Base-by-base conservation (phyloP, 2,888 invertebrate species). In the Lathronympha strigana region DNA sequence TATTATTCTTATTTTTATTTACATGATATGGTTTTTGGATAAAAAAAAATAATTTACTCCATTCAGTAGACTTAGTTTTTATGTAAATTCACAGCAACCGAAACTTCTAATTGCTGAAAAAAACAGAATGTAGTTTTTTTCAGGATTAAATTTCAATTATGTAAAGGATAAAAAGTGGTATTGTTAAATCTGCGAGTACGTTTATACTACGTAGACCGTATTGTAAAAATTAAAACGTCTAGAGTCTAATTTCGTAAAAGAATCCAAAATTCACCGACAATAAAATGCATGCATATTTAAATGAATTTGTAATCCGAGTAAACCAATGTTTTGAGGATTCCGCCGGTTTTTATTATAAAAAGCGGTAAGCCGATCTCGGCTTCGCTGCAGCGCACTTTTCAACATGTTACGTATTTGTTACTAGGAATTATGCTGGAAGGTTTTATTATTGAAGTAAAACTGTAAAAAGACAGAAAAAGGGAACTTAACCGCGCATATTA, bases 241-340 rank as follows among this genome's bases (percentile, higher is more conserved):
- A 43, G 43, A 28, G 13, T 28, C 13, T 8, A 28, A 43, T 57
- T 31, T 31, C 2, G 11, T 8, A 33, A 9, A n/a, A n/a, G 11
- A 28, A 17, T 28, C 3, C 6, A 31, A 45, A 57, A 21, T 31
- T 43, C 57, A 57, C n/a, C 38, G 23, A 31, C 25, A n/a, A 31
- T 55, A 23, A 54, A 62, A 47, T 54, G 53, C 53, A 62, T 45
- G 54, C 31, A 43, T 54, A 45, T 57, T 63, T 55, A 62, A 62
- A 63, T 50, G 50, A 63, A 57, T 63, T 50, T 50, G 15, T 40
- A 49, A 49, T 40, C 25, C 17, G 50, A 43, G 38, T 50, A 63
- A 63, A 31, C 63, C 57, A n/a, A 50, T 57, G 63, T 57, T 57
- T 57, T 49, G 50, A 57, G 63, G 63, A 63, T 63, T 63, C 63